These are phyloP conservation scores for Acyrthosiphon pisum DNA, from an alignment of 1,140 invertebrate species.

Conservation along the genomic window DNA sequence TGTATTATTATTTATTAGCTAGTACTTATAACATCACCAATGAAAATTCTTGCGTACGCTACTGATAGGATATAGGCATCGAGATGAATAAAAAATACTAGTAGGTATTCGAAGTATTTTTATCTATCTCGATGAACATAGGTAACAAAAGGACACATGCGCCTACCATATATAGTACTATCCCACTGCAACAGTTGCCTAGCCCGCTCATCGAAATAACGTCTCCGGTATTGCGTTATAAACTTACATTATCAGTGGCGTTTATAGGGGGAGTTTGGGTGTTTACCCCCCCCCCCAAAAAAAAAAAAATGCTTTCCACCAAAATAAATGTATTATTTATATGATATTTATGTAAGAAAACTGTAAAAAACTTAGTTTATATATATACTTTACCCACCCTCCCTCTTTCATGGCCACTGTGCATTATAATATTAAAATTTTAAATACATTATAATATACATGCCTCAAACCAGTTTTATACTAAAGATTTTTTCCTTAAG, in stretches of 20 bases:
- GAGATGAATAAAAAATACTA: background rate
- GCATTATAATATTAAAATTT: background rate
- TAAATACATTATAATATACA: background rate
- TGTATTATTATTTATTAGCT: too few relatives aligned
- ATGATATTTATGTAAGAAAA: too few relatives aligned
- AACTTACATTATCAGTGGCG: background rate
- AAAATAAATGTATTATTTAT: too few relatives aligned
- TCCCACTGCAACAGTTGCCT: background rate
- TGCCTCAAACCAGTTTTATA: background rate
- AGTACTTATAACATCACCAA: too few relatives aligned
- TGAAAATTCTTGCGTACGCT: too few relatives aligned
- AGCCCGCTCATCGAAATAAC: background rate
- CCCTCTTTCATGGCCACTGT: too few relatives aligned
- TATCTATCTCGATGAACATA: background rate
- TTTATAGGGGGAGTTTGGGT: too few relatives aligned
- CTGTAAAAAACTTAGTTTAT: too few relatives aligned
- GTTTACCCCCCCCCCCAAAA: too few relatives aligned
- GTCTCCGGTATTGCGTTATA: background rate
- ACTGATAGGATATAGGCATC: background rate
- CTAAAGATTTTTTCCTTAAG: background rate
- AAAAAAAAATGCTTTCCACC: too few relatives aligned
- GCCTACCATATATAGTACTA: background rate
- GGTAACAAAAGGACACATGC: background rate
- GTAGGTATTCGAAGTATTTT: background rate
- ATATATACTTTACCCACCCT: too few relatives aligned